These are phyloP conservation scores for Vesta saturnalis DNA, from an alignment of 2,888 invertebrate species.

Conservation along the genomic window DNA sequence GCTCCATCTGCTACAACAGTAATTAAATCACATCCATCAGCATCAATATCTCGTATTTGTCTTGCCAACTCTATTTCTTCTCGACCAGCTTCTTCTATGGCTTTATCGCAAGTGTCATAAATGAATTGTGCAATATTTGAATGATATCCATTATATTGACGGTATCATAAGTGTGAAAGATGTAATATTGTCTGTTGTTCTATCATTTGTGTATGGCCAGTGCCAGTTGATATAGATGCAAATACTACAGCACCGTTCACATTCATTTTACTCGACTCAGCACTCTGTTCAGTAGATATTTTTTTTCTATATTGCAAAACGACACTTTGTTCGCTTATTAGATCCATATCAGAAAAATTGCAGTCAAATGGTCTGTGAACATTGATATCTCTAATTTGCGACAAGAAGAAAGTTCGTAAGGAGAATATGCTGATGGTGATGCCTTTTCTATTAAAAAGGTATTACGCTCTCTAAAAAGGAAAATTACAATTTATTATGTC, in stretches of 20 bases:
- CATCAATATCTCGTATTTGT: constrained; percentile 1
- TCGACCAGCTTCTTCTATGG: neutral
- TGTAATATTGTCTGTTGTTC: neutral
- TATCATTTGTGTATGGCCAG: neutral
- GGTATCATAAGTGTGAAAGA: neutral
- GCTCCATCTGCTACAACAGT: neutral
- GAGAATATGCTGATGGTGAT: neutral
- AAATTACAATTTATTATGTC: too few species aligned
- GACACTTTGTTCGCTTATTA: too few species aligned
- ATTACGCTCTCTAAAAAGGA: too few species aligned
- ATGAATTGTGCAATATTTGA: too few species aligned
- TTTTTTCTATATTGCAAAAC: neutral
- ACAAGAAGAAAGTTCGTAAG: neutral
- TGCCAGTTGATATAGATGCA: too few species aligned
- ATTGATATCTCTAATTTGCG: neutral
- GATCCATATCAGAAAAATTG: too few species aligned
- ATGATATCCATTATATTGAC: too few species aligned
- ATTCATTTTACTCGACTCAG: neutral
- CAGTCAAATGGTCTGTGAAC: neutral
- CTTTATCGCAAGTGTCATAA: too few species aligned
- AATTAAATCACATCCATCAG: neutral
- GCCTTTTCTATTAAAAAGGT: neutral
- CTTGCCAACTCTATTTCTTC: neutral
- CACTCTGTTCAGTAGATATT: neutral
- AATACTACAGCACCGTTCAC: neutral